Base-by-base conservation (phyloP, 2,888 invertebrate genomes). In the Leptinotarsa haldemani region DNA sequence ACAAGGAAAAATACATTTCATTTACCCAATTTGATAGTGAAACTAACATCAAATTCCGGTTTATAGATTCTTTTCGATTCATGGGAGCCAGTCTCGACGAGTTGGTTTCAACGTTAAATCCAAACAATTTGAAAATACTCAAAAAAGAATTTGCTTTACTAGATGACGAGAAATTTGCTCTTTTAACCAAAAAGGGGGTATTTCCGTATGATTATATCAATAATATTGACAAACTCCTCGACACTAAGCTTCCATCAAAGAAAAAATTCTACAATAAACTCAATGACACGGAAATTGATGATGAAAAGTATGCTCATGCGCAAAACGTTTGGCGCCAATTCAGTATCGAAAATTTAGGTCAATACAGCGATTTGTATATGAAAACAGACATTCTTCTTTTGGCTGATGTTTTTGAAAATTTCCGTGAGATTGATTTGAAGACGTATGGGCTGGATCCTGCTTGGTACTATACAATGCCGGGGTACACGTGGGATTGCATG, bases 401-500 rank as follows among this genome's bases (percentile, higher is more conserved):
- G 7, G 75, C 82, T 48, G 83, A 84, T 76, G 72, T 82, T 40
- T 84, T 85, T 77, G 82, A 85, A 80, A 82, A 52, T 69, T 84
- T 84, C 76, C 72, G 84, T 64, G 65, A 78, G 74, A 64, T 18
- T 20, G 61, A 40, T 56, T 56, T 66, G 40, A 22, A 25, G 18
- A 56, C 58, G 30, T 66, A 71, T 50, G 48, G 40, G 7, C 56
- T 72, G 16, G 72, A 73, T 64, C 13, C 73, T 20, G 47, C 52
- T 20, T 58, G 48, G 46, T 71, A 71, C 25, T 71, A 48, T 46
- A 71, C 71, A 40, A 22, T 67, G 22, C 47, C 67, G 9, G 56
- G 66, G n/a, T 71, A 48, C 20, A 65, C 70, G 18, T 70, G 63
- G 64, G 50, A 64, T 47, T 47, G 50, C 16, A 70, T 70, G 63